Evolutionary conservation across 2,888 invertebrate species (phyloP).

Genomic region (Tillus elongatus): DNA sequence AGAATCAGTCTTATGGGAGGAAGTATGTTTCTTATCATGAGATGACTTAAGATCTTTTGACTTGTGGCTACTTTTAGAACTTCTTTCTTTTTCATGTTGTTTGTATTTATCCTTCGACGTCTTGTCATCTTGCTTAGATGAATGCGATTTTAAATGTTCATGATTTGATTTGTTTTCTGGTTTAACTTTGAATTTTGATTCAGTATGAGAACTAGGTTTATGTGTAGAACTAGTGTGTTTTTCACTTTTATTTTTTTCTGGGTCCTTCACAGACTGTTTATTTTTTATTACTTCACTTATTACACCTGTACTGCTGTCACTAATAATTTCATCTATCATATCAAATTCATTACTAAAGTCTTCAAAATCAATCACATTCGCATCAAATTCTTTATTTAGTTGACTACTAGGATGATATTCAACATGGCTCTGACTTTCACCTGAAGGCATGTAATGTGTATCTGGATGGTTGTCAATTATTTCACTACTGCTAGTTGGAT

Average conservation of each 20-base stretch:
- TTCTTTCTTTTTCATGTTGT: too few species aligned
- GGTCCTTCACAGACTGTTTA: slow-evolving; percentile 10
- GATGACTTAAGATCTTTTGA: too few species aligned
- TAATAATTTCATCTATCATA: slow-evolving; percentile 40
- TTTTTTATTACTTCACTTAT: too few species aligned
- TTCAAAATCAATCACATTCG: slow-evolving; percentile 33
- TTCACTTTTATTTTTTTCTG: slow-evolving; percentile 20
- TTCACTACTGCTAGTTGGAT: slow-evolving; percentile 9
- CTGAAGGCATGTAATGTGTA: slow-evolving; percentile 2
- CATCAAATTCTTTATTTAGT: neutral
- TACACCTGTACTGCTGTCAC: too few species aligned
- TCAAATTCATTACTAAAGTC: slow-evolving; percentile 39
- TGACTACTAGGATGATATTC: slow-evolving; percentile 12
- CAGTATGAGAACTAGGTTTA: too few species aligned
- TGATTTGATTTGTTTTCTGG: slow-evolving; percentile 14
- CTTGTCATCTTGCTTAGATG: too few species aligned
- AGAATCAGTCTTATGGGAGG: too few species aligned
- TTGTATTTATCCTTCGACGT: too few species aligned
- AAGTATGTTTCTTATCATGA: too few species aligned
- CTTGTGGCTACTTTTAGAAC: too few species aligned
- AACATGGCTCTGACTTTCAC: slow-evolving; percentile 13
- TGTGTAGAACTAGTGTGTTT: too few species aligned
- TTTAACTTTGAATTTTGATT: slow-evolving; percentile 5
- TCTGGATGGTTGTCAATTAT: neutral
- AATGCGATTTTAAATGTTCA: slow-evolving; percentile 2